Evolutionary conservation across 2,113 vertebrate species (phyloP).

Genomic region (Cheirogaleus medius): DNA sequence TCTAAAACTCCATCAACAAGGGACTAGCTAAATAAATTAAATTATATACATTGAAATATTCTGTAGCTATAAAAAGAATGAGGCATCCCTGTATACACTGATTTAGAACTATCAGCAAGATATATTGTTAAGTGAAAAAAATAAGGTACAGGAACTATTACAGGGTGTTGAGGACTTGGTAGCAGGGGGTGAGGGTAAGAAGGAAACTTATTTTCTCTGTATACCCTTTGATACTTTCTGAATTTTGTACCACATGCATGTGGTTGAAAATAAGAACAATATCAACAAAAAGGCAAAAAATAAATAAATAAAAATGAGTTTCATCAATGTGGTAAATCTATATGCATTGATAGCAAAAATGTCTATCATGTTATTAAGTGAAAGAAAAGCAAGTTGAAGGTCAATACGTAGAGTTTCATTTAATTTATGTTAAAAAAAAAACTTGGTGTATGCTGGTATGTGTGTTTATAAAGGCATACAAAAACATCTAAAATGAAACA

Average conservation of each 20-base stretch:
- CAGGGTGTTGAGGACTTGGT: not conserved
- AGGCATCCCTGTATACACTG: not conserved
- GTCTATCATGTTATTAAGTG: not conserved
- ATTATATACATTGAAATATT: not conserved
- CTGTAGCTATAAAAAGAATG: not conserved
- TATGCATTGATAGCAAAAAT: not conserved
- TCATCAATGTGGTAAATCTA: not conserved
- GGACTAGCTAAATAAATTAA: not conserved
- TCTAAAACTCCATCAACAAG: not conserved
- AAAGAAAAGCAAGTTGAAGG: not conserved
- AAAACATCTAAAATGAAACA: conserved; percentile 17
- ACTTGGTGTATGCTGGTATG: not conserved
- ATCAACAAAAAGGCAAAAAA: not conserved
- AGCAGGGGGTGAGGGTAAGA: not conserved
- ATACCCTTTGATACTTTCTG: not conserved
- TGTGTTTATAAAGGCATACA: not conserved
- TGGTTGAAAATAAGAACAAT: not conserved
- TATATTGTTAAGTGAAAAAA: not conserved
- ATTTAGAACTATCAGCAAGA: not conserved
- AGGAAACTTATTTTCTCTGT: not conserved
- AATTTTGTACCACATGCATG: not conserved
- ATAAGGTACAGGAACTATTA: not conserved
- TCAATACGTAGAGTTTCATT: not conserved
- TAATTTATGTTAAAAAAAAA: not conserved
- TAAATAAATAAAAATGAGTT: not conserved